These are phyloP conservation scores for Chelon labrosus DNA, from an alignment of 2,797 vertebrate species.

Conservation along the genomic window DNA sequence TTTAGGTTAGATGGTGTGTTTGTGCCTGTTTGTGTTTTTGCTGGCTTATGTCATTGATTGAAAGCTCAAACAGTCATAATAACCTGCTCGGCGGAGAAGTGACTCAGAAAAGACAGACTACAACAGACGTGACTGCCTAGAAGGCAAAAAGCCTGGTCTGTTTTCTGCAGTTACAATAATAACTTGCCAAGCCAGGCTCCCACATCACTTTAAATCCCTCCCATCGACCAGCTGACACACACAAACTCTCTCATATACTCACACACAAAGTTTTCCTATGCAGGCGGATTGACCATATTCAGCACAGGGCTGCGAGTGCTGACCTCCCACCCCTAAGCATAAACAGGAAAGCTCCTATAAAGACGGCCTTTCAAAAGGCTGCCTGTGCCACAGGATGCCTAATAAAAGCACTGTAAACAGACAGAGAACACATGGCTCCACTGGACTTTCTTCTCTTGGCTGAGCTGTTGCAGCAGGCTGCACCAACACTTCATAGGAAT, in stretches of 20 bases:
- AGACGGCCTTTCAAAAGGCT: slow-evolving; percentile 82
- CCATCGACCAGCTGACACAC: slow-evolving; percentile 51
- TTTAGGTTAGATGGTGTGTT: slow-evolving; percentile 24
- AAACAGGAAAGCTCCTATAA: slow-evolving; percentile 85
- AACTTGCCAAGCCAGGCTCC: slow-evolving; percentile 43
- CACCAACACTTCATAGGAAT: slow-evolving; percentile 66
- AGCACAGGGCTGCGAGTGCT: slow-evolving; percentile 75
- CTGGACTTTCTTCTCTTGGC: slow-evolving; percentile 69
- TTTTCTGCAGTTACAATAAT: slow-evolving; percentile 68
- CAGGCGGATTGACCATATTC: slow-evolving; percentile 76
- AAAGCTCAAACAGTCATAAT: slow-evolving; percentile 45
- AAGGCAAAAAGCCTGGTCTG: slow-evolving; percentile 31
- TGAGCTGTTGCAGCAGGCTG: slow-evolving; percentile 65
- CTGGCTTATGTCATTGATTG: slow-evolving; percentile 44
- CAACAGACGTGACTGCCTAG: slow-evolving; percentile 32
- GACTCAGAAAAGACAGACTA: slow-evolving; percentile 26
- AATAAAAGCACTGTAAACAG: slow-evolving; percentile 84
- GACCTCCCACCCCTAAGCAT: slow-evolving; percentile 82
- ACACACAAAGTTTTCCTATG: slow-evolving; percentile 71
- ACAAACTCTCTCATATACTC: slow-evolving; percentile 18
- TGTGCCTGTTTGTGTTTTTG: slow-evolving; percentile 34
- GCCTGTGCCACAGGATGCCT: slow-evolving; percentile 83
- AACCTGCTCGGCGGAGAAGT: slow-evolving; percentile 18
- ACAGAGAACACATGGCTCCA: slow-evolving; percentile 79
- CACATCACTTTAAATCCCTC: slow-evolving; percentile 53